phyloP scores from a whole-genome alignment of 2,797 vertebrate genomes.

The Gouania willdenowi region DNA sequence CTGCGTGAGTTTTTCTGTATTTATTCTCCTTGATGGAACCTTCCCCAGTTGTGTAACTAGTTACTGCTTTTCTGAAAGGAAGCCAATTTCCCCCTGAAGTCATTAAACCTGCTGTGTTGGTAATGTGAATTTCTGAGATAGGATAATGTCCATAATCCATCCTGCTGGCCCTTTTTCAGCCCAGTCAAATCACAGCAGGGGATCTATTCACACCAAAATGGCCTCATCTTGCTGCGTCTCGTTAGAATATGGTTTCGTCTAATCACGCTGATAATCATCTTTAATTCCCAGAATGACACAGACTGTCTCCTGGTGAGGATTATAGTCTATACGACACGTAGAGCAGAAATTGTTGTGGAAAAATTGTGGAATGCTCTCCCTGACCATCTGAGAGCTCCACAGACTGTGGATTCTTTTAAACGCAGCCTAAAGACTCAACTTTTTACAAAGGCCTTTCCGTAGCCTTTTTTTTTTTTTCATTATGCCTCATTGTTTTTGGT shows the following conservation, averaged over 20 bases:
- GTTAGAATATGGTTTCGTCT: conserved; percentile 45
- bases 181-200: conserved; percentile 45
- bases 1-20: too few relatives aligned
- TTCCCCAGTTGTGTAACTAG: conserved; percentile 7
- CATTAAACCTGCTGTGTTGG: conserved; percentile 27
- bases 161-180: conserved; percentile 34
- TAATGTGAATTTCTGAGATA: conserved; percentile 41
- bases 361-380: too few relatives aligned
- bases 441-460: too few relatives aligned
- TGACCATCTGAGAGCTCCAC: too few relatives aligned
- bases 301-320: conserved; percentile 30
- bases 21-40: too few relatives aligned
- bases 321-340: too few relatives aligned
- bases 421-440: too few relatives aligned
- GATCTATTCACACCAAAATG: conserved; percentile 49
- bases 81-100: conserved; percentile 29
- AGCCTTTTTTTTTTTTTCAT: background rate
- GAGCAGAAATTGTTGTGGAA: too few relatives aligned
- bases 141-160: conserved; percentile 48
- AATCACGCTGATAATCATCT: conserved; percentile 53
- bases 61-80: conserved; percentile 12
- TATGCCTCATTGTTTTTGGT: too few relatives aligned
- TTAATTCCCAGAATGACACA: conserved; percentile 45
- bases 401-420: conserved; percentile 14
- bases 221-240: conserved; percentile 37